These are phyloP conservation scores for Serranochromis macrocephalus DNA, from an alignment of 2,113 vertebrate species.

Conservation along the genomic window DNA sequence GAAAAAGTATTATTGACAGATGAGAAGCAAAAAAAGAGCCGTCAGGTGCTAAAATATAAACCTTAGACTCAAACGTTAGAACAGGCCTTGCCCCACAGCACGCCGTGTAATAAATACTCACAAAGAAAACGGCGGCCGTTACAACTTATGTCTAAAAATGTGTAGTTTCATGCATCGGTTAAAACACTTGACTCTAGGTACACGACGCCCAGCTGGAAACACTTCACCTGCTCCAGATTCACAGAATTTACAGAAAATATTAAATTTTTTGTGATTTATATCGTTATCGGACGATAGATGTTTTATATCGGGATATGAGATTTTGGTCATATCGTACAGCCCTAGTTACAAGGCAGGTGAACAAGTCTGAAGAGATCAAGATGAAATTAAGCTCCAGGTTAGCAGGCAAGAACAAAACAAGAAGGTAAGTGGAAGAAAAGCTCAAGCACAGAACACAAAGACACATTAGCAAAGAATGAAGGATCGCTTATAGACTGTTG, in stretches of 20 bases:
- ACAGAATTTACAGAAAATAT: not conserved
- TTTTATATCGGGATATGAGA: not conserved
- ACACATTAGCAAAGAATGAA: not conserved
- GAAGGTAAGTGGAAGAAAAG: not conserved
- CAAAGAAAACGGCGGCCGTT: rapidly evolving
- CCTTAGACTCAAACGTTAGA: too few relatives aligned
- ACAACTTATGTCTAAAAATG: too few relatives aligned
- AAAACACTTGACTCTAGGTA: rapidly evolving
- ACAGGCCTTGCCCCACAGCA: not conserved
- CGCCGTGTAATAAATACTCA: too few relatives aligned
- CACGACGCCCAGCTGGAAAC: rapidly evolving
- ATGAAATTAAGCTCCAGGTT: not conserved
- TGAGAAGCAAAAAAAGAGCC: rapidly evolving
- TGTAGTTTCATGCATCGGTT: rapidly evolving
- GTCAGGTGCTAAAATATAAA: too few relatives aligned
- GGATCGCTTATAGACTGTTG: rapidly evolving
- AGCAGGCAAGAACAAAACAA: not conserved
- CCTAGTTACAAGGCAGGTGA: not conserved
- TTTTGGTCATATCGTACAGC: not conserved
- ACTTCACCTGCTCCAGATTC: rapidly evolving
- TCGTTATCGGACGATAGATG: not conserved
- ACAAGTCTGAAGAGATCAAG: not conserved
- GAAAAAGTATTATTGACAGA: rapidly evolving
- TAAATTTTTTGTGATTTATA: rapidly evolving
- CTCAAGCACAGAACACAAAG: not conserved